These are phyloP conservation scores for Neosilurus mollespiculum DNA, from an alignment of 2,797 vertebrate genomes.

Conservation along the genomic window DNA sequence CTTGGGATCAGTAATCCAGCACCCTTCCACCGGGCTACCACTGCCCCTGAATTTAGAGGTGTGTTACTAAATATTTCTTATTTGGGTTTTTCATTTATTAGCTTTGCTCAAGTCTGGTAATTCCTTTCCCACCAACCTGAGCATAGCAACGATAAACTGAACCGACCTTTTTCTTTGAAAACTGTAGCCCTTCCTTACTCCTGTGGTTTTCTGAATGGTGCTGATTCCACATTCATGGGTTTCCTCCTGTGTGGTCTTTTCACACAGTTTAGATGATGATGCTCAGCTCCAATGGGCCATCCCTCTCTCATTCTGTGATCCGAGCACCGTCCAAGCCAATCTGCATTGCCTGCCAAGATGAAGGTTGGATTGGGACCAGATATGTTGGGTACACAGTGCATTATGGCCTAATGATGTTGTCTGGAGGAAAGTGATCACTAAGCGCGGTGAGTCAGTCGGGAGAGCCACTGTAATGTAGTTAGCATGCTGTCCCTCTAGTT, in stretches of 20 bases:
- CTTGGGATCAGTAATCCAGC: too few species aligned
- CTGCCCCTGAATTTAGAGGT: too few species aligned
- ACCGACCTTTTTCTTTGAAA: conserved; percentile 13
- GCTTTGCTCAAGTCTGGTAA: background rate
- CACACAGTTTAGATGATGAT: background rate
- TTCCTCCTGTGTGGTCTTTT: conserved; percentile 18
- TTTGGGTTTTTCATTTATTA: conserved; percentile 2
- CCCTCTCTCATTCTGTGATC: background rate
- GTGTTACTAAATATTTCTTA: conserved; percentile 16
- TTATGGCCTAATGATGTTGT: too few species aligned
- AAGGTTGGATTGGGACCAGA: background rate
- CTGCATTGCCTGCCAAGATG: conserved; percentile 10
- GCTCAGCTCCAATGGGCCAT: background rate
- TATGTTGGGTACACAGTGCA: too few species aligned
- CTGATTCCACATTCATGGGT: conserved; percentile 6
- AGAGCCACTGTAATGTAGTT: too few species aligned
- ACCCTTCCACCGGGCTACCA: too few species aligned
- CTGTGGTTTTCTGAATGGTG: conserved; percentile 25
- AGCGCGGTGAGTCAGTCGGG: too few species aligned
- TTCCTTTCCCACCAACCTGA: background rate
- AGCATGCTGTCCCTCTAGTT: too few species aligned
- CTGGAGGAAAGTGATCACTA: too few species aligned
- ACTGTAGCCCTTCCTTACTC: background rate
- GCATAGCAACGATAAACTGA: background rate
- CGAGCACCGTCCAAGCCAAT: conserved; percentile 18